These are phyloP conservation scores for Lucilia sericata DNA, from an alignment of 1,140 invertebrate species.

Conservation along the genomic window DNA sequence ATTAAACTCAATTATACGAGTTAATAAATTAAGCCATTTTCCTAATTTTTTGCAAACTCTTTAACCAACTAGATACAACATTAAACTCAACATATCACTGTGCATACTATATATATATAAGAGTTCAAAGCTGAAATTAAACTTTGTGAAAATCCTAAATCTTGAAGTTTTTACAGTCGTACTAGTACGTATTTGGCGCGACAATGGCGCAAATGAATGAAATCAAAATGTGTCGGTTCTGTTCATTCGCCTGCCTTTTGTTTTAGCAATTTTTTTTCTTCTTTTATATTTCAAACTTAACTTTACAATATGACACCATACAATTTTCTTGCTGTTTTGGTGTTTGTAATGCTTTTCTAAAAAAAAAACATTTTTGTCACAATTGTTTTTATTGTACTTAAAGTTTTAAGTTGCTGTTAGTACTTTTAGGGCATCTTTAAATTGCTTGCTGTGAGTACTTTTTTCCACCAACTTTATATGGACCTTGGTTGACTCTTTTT, in stretches of 20 bases:
- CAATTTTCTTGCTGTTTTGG: constrained; percentile 25
- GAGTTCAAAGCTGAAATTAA: no score
- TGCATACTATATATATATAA: no score
- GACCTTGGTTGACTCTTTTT: not conserved
- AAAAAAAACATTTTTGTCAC: not conserved
- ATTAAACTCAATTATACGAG: no score
- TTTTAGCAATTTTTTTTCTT: not conserved
- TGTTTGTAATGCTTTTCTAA: not conserved
- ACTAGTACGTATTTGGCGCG: constrained; percentile 34
- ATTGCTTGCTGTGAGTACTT: not conserved
- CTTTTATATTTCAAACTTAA: constrained; percentile 13
- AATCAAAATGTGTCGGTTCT: constrained; percentile 34
- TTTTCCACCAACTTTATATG: constrained; percentile 20
- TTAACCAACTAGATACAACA: no score
- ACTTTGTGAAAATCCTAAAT: no score
- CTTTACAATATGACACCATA: constrained; percentile 30
- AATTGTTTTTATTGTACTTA: constrained; percentile 35
- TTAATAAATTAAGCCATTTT: no score
- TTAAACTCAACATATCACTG: no score
- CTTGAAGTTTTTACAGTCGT: not conserved
- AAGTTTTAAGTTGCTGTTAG: not conserved
- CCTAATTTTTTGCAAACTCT: no score
- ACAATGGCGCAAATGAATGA: constrained; percentile 39
- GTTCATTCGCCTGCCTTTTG: constrained; percentile 30
- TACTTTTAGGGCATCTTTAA: constrained; percentile 21